Base-by-base conservation (phyloP, 2,888 invertebrate genomes). In the Noctua janthina region DNA sequence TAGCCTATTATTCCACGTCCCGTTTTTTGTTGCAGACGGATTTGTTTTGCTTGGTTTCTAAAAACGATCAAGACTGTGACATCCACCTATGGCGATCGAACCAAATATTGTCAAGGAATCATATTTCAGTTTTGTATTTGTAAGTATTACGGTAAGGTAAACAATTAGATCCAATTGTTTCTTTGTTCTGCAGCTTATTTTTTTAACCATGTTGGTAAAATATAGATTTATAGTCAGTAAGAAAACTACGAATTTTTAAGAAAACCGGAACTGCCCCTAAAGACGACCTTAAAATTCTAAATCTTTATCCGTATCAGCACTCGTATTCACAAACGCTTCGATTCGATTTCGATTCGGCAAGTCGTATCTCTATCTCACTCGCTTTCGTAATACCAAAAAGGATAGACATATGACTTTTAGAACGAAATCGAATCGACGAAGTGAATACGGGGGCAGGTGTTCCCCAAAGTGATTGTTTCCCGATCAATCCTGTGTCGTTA, bases 401-500 rank as follows among this genome's bases (percentile, higher is more conserved):
- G 35, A 39, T 3, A 39, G 35, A 39, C 35, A 5, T 39, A 39
- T 4, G 39, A 39, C 5, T 39, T 39, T 4, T 39, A 39, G 39
- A 39, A 39, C 5, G 39, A 39, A 39, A 39, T 39, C 39, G 39
- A 39, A 39, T 39, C 39, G 39, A 39, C 3, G 39, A 0, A 0
- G 39, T 39, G 39, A 39, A 39, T 39, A 39, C 39, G 39, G 4
- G 39, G 39, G 39, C 39, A 49, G 64, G 23, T 29, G 59, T 35
- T 76, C 54, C 35, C 66, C n/a, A 73, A 73, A 75, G 64, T 46
- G 35, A 77, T 79, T 77, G 62, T 77, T 87, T 79, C 56, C 69
- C 84, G 76, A 87, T 83, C 72, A 80, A 80, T 79, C 72, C 59
- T 49, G 39, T 79, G 76, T 72, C 74, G 74, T 76, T 76, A 76